Percentiles rank a stretch among this genome's conserved stretches.
Conservation (phyloP, 1,140 invertebrate genomes). For the Arion vulgaris region DNA sequence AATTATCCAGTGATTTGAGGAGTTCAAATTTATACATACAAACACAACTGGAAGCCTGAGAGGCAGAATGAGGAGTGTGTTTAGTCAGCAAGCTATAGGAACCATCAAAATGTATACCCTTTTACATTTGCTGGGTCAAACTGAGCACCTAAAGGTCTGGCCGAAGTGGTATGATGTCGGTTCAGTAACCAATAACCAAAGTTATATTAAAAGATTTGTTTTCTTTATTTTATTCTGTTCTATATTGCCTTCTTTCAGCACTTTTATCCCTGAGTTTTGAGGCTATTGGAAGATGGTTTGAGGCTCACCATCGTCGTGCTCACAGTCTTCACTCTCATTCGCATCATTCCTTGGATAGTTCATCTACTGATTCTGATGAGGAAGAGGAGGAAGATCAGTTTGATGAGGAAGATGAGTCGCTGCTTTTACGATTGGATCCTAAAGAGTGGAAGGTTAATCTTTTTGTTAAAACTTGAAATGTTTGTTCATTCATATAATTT, state of each 20-base stretch:
- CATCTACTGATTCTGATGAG: constrained; percentile 65
- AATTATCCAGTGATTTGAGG: too few relatives aligned
- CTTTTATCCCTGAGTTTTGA: constrained; percentile 60
- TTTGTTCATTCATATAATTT: too few relatives aligned
- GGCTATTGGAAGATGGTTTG: constrained; percentile 74
- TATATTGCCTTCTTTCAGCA: constrained; percentile 49
- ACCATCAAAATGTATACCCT: too few relatives aligned
- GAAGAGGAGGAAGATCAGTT: constrained; percentile 80
- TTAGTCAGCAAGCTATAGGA: too few relatives aligned
- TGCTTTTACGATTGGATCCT: constrained; percentile 91
- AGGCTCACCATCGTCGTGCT: constrained; percentile 64
- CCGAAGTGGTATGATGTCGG: too few relatives aligned
- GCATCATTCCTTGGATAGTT: constrained; percentile 58
- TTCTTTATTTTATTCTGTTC: constrained; percentile 3
- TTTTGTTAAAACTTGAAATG: not conserved
- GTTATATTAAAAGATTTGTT: too few relatives aligned
- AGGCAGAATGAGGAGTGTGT: too few relatives aligned
- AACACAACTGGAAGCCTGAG: too few relatives aligned
- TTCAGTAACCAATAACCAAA: too few relatives aligned
- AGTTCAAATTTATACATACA: too few relatives aligned
- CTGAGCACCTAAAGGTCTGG: too few relatives aligned
- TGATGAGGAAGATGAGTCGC: constrained; percentile 76
- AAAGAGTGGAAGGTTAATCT: constrained; percentile 90
- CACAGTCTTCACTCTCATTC: constrained; percentile 69
- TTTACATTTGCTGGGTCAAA: too few relatives aligned